Conservation (phyloP, 2,113 vertebrate species). For the Trichomycterus rosablanca region DNA sequence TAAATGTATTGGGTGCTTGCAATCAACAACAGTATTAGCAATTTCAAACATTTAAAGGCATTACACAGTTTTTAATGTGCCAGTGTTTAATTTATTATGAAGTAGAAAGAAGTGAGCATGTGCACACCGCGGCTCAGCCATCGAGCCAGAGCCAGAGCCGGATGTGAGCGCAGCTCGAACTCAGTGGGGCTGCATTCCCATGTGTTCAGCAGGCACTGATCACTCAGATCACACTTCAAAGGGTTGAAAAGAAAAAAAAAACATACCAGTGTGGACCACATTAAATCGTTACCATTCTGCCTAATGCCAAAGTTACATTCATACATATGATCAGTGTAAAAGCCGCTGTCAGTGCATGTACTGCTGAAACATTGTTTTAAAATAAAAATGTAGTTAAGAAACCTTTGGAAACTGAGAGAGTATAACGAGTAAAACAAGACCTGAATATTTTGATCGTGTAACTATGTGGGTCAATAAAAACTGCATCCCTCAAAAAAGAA, state of each 20-base stretch:
- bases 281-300: constrained; percentile 8
- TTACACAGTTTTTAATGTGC: too few species aligned
- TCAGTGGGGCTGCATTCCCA: constrained; percentile 24
- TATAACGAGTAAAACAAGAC: too few species aligned
- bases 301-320: constrained; percentile 12
- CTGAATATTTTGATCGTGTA: too few species aligned
- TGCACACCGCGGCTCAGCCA: neutral
- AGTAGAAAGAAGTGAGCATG: neutral
- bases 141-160: neutral
- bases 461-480: too few species aligned
- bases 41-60: too few species aligned
- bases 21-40: constrained; percentile 1
- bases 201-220: constrained; percentile 33
- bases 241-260: constrained; percentile 9
- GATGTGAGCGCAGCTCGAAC: neutral
- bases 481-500: too few species aligned
- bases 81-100: neutral
- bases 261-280: constrained; percentile 25
- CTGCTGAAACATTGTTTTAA: constrained; percentile 10
- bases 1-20: neutral
- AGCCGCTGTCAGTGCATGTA: constrained; percentile 11
- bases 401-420: too few species aligned
- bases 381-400: too few species aligned
- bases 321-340: constrained; percentile 11
- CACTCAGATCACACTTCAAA: constrained; percentile 27